phyloP scores from a whole-genome alignment of 2,797 vertebrate species.

The Clarias fuscus region DNA sequence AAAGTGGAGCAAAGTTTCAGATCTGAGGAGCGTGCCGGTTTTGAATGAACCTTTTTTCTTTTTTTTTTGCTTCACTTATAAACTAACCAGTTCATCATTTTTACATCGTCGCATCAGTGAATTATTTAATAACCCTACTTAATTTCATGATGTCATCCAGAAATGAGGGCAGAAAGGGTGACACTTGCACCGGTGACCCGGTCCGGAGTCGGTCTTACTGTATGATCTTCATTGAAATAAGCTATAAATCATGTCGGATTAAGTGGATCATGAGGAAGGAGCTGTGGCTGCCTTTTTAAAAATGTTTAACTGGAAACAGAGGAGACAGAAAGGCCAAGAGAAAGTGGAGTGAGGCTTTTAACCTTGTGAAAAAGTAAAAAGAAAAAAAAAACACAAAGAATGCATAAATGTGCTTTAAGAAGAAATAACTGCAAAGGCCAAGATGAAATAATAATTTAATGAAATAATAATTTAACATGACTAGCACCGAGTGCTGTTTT shows the following conservation, averaged over 20 bases:
- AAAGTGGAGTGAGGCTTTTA: constrained; percentile 10
- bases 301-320: constrained; percentile 35
- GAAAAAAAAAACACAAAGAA: background rate
- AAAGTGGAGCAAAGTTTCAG: constrained; percentile 20
- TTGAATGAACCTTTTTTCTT: constrained; percentile 39
- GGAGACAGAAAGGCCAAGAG: background rate
- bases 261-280: constrained; percentile 18
- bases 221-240: constrained; percentile 38
- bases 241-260: constrained; percentile 45
- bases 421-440: constrained; percentile 4
- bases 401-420: constrained; percentile 9
- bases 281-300: background rate
- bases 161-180: background rate
- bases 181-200: constrained; percentile 20
- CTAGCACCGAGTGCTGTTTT: background rate
- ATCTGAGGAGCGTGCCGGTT: background rate
- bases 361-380: constrained; percentile 6
- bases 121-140: constrained; percentile 48
- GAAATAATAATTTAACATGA: background rate
- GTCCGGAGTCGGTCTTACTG: constrained; percentile 8
- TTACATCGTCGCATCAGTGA: constrained; percentile 37
- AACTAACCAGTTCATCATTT: constrained; percentile 44
- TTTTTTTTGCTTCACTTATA: constrained; percentile 31
- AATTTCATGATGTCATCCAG: constrained; percentile 35
- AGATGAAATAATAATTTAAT: background rate